phyloP scores from a whole-genome alignment of 2,113 vertebrate species.

The Mixornis gularis region DNA sequence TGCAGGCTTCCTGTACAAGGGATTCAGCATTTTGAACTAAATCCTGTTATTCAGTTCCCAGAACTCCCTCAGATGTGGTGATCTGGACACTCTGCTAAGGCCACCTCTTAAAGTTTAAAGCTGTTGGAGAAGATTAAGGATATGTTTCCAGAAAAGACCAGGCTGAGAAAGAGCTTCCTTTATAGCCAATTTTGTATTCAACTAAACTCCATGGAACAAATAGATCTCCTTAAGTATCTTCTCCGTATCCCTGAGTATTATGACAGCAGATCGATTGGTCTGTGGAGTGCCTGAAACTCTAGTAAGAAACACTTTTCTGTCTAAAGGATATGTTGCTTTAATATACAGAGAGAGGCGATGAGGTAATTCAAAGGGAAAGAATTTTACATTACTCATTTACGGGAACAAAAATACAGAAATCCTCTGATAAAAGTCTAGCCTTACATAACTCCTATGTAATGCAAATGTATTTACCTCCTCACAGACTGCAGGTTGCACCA shows the following conservation, averaged over 20 bases:
- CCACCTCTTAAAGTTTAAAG: not conserved
- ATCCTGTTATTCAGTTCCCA: not conserved
- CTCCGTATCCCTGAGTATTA: not conserved
- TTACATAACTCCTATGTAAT: not conserved
- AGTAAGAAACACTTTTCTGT: not conserved
- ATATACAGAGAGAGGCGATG: not conserved
- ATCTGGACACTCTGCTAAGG: not conserved
- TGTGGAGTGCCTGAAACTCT: not conserved
- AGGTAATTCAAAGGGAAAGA: not conserved
- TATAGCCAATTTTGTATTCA: not conserved
- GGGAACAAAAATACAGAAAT: not conserved
- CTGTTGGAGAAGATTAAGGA: not conserved
- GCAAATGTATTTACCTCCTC: not conserved
- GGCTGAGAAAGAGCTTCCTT: not conserved
- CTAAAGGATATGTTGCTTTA: not conserved
- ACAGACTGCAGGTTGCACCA: not conserved
- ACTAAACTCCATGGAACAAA: not conserved
- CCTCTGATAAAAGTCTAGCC: not conserved
- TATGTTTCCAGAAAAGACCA: not conserved
- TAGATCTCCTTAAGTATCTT: not conserved
- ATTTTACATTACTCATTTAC: not conserved
- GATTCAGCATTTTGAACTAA: not conserved
- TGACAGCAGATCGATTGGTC: not conserved
- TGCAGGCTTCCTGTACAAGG: rapidly evolving
- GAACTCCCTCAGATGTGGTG: not conserved